Base-by-base conservation (phyloP, 2,888 invertebrate species). In the Netelia fuscicornis region DNA sequence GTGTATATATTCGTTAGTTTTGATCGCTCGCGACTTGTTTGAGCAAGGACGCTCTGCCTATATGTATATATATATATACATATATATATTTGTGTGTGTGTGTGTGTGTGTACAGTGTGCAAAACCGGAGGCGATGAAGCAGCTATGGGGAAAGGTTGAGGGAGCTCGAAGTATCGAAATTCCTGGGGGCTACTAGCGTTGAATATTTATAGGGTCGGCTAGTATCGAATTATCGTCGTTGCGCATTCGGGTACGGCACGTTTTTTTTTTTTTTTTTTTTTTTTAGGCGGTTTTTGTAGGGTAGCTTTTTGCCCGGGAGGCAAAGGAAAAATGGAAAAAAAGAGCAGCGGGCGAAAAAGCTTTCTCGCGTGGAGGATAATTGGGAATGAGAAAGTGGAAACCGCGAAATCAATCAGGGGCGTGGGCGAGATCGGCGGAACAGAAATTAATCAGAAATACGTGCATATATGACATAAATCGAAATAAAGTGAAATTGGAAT, bases 181-280 rank as follows among this genome's bases (percentile, higher is more conserved):
- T 54, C 56, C 17, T 13, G 54, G 54, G 60, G 56, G 54, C 72
- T 68, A 56, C 68, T 17, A 48, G 13, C 62, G 44, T 64, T 83
- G 83, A 83, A 83, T 83, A 79, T 83, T 83, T 79, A 83, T 83
- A 62, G 79, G 56, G 37, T 67, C 62, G 65, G 25, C 30, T 56
- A 30, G 52, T 83, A 83, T 83, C 74, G 83, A 83, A 83, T 83
- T 83, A 83, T 75, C 83, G 74, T 77, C 37, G 17, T 60, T 81
- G 67, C 52, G 37, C 74, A 37, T 37, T 37, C 37, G 37, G 6
- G 6, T 37, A 37, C 37, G 6, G 6, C 1, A 37, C 37, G 3
- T 37, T 37, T 37, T 37, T 37, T 37, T 37, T 37, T 20, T 20
- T 20, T 37, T 37, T 37, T 37, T 37, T 37, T 37, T 37, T 37